A percentile compares a stretch with the other conserved stretches of the same genome.
These are phyloP conservation scores for Uloborus diversus DNA, from an alignment of 1,140 invertebrate species.

Conservation along the genomic window DNA sequence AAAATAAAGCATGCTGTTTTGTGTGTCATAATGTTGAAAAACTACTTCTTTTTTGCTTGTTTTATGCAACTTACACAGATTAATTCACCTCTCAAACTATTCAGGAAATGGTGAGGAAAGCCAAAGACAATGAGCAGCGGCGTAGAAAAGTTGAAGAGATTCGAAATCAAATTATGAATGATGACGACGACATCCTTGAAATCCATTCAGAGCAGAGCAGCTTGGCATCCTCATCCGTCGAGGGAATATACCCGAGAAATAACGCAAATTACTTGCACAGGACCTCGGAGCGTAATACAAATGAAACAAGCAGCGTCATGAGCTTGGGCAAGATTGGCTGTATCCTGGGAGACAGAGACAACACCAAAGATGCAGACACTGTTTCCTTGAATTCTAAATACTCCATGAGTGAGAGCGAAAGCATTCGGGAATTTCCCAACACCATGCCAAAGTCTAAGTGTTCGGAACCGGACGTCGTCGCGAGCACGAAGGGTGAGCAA, in stretches of 20 bases:
- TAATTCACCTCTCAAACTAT: too few species aligned
- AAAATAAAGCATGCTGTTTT: too few species aligned
- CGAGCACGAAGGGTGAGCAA: conserved; percentile 81
- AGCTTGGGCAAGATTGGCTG: conserved; percentile 81
- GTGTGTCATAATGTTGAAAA: too few species aligned
- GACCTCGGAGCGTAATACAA: not conserved
- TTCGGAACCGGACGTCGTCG: conserved; percentile 88
- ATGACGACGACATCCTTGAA: conserved; percentile 76
- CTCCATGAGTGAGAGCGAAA: conserved; percentile 32
- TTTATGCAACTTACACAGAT: too few species aligned
- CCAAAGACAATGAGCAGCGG: conserved; percentile 66
- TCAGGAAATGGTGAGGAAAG: conserved; percentile 63
- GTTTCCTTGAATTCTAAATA: conserved; percentile 33
- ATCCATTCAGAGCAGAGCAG: conserved; percentile 78
- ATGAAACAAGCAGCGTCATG: conserved; percentile 82
- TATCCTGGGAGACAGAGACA: conserved; percentile 73
- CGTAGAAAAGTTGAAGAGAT: conserved; percentile 81
- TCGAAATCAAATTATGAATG: conserved; percentile 82
- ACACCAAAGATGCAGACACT: conserved; percentile 20
- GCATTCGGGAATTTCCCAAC: not conserved
- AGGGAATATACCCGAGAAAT: conserved; percentile 36
- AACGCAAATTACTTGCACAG: not conserved
- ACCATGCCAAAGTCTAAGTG: conserved; percentile 17
- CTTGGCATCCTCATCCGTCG: conserved; percentile 75
- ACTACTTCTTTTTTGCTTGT: too few species aligned